Evolutionary conservation across 2,797 vertebrate species (phyloP), one percentile per base, ranked within the genome.

Genomic region (Buceros bicornis): DNA sequence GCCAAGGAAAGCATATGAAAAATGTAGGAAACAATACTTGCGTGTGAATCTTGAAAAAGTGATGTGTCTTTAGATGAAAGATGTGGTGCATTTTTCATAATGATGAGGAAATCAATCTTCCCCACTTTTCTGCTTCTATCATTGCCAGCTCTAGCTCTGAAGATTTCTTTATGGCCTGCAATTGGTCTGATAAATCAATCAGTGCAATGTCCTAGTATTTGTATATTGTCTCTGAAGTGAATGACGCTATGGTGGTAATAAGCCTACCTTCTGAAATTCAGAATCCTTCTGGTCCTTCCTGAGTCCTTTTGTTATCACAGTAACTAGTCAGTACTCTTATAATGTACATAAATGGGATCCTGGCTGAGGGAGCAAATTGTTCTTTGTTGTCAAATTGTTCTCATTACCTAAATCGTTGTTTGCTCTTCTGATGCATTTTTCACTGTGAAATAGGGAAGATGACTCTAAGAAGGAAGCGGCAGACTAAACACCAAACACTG

Each of bases 11-110:
- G 69, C 78, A 78, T 90, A 93, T 85, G 67, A 90, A 92, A 94
- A 93, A 90, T 89, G n/a, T 82, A 93, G 74, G 83, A 89, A 94
- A 95, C 86, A 96, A 76, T 92, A 82, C n/a, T 76, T 84, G 67
- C 53, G 70, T 80, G 54, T 58, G 45, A 77, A 50, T 82, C 67
- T 67, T 94, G 53, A 95, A 93, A 94, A 92, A 60, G 61, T 10
- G 12, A 31, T 76, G 31, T 81, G 31, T 66, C 64, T 67, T 19
- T 61, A 69, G 47, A 45, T 86, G 53, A 86, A 81, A 85, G 78
- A 92, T 54, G 45, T 2, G 48, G 31, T 57, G 18, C 25, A 4
- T 54, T 89, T 94, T 91, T 92, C 40, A 56, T 83, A 31, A 48
- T 48, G 24, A 69, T 0, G 3, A 66, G 37, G 56, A 87, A 82